Evolutionary conservation across 2,888 invertebrate genomes (phyloP).

Genomic region (Clitarchus hookeri): DNA sequence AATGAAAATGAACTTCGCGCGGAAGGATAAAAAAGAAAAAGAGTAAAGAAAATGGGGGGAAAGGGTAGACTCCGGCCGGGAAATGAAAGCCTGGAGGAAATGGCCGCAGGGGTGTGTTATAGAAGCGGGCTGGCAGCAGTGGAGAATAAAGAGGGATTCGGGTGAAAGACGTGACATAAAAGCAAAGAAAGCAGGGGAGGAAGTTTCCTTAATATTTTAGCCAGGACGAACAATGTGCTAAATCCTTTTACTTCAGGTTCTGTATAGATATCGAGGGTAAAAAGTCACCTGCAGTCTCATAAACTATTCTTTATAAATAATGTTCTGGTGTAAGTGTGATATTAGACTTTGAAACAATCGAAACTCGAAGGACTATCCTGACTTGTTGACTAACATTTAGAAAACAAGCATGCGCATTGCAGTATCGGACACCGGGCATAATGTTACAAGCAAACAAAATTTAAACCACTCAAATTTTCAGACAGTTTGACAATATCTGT

Average conservation of each 20-base stretch:
- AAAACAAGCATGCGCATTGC: too few species aligned
- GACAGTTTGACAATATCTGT: too few species aligned
- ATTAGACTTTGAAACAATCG: too few species aligned
- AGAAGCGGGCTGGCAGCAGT: not conserved
- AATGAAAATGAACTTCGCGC: not conserved
- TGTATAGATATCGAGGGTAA: too few species aligned
- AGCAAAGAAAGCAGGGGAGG: not conserved
- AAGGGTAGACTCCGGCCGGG: not conserved
- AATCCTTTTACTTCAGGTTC: not conserved
- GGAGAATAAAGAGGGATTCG: constrained; percentile 14
- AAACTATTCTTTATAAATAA: too few species aligned
- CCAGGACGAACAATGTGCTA: not conserved
- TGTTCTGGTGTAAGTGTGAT: too few species aligned
- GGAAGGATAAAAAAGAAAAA: not conserved
- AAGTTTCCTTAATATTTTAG: constrained; percentile 1
- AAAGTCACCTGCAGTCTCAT: too few species aligned
- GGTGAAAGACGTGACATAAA: constrained; percentile 14
- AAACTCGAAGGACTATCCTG: too few species aligned
- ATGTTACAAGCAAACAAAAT: too few species aligned
- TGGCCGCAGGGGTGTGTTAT: not conserved
- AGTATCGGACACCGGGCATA: too few species aligned
- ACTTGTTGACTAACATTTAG: too few species aligned
- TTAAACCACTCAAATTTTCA: too few species aligned
- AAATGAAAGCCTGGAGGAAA: constrained; percentile 1
- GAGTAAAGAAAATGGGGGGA: not conserved